phyloP scores from a whole-genome alignment of 2,113 vertebrate genomes.

The Onychostoma macrolepis region DNA sequence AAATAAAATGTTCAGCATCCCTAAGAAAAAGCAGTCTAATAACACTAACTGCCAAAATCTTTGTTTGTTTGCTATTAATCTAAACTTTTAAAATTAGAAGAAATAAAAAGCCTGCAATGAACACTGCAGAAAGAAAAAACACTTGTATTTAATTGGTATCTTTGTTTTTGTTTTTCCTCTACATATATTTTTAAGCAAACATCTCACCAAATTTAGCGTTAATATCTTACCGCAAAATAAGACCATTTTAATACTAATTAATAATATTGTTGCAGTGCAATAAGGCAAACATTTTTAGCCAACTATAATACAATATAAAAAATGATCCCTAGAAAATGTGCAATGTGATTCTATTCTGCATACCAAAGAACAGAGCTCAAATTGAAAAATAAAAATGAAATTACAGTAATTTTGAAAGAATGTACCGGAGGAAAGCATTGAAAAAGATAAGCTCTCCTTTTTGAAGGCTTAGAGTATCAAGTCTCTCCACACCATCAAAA shows the following conservation, averaged over 20 bases:
- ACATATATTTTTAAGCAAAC: background rate
- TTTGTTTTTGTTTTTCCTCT: background rate
- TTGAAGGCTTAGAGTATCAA: conserved; percentile 2
- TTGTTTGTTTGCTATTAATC: background rate
- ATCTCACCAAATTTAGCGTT: background rate
- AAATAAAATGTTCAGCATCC: background rate
- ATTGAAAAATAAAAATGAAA: background rate
- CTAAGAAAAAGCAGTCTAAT: background rate
- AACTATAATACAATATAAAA: no score
- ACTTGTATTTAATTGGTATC: background rate
- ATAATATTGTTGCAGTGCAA: no score
- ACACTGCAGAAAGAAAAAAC: background rate
- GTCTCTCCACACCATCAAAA: conserved; percentile 19
- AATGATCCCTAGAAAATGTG: background rate
- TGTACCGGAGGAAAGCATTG: background rate
- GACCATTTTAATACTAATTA: no score
- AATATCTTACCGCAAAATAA: background rate
- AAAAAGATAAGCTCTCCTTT: conserved; percentile 17
- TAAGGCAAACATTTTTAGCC: no score
- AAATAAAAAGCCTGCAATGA: background rate
- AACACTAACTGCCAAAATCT: background rate
- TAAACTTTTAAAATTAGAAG: background rate
- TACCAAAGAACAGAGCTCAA: background rate
- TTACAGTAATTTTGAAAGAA: background rate
- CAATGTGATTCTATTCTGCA: background rate